Conservation (phyloP, 2,797 vertebrate genomes). For the Bovichtus diacanthus region DNA sequence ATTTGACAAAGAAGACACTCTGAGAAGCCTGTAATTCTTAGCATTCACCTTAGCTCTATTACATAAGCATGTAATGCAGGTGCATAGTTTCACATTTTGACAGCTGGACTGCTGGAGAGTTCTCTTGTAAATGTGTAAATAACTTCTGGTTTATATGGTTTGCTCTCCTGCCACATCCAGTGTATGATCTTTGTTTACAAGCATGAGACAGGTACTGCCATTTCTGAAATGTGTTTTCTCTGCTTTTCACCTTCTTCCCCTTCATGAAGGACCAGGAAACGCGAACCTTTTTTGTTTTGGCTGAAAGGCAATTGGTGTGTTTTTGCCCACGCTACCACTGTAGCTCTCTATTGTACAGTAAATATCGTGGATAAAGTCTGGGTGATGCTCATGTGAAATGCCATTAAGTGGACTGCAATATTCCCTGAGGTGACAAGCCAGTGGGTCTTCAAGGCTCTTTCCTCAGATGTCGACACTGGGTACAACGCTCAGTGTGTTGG, state of each 20-base stretch:
- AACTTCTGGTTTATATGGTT: constrained; percentile 48
- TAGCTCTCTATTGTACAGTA: constrained; percentile 20
- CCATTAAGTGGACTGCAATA: constrained; percentile 52
- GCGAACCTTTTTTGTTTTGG: constrained; percentile 28
- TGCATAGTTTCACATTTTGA: constrained; percentile 40
- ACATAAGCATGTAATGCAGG: constrained; percentile 20
- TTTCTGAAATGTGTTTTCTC: constrained; percentile 56
- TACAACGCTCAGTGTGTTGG: constrained; percentile 29
- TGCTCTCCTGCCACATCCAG: constrained; percentile 41
- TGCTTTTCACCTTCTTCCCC: constrained; percentile 23
- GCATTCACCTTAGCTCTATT: constrained; percentile 30
- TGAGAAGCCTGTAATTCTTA: constrained; percentile 28
- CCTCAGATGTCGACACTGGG: constrained; percentile 24
- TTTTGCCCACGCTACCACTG: constrained; percentile 18
- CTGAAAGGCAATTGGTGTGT: constrained; percentile 12
- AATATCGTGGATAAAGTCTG: constrained; percentile 47
- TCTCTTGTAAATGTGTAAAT: constrained; percentile 74
- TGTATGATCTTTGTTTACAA: constrained; percentile 77
- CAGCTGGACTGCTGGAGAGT: constrained; percentile 53
- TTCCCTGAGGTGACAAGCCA: constrained; percentile 50
- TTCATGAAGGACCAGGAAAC: constrained; percentile 34
- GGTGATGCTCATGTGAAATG: constrained; percentile 54
- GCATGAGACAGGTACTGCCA: constrained; percentile 76
- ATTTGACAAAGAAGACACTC: constrained; percentile 18
- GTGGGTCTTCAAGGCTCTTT: constrained; percentile 26